Evolutionary conservation across 2,888 invertebrate species (phyloP).

Genomic region (Oithona nana): DNA sequence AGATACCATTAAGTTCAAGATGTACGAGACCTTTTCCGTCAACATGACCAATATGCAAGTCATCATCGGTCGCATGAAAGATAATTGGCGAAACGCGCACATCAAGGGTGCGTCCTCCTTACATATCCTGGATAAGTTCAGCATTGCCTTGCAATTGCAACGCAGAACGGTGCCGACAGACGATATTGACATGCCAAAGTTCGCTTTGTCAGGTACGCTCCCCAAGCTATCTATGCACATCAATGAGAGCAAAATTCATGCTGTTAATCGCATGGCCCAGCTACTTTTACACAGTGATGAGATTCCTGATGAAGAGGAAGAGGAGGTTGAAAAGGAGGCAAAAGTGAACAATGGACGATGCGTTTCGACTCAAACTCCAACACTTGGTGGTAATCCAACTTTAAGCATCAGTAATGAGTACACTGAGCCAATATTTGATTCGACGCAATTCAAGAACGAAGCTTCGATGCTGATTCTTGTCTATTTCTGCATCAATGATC

Average conservation of each 20-base stretch:
- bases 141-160: constrained; percentile 44
- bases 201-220: constrained; percentile 61
- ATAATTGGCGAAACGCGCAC: constrained; percentile 75
- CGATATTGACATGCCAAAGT: constrained; percentile 69
- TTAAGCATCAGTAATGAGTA: constrained; percentile 2
- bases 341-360: neutral
- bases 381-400: neutral
- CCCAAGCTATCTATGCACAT: constrained; percentile 73
- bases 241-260: constrained; percentile 67
- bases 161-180: constrained; percentile 56
- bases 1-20: neutral
- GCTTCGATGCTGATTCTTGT: constrained; percentile 46
- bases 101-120: constrained; percentile 60
- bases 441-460: neutral
- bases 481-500: constrained; percentile 39
- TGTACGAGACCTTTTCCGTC: constrained; percentile 31
- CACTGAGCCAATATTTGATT: constrained; percentile 4
- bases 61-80: constrained; percentile 64
- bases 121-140: constrained; percentile 62
- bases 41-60: constrained; percentile 65
- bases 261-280: constrained; percentile 39
- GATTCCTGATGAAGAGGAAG: neutral
- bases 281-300: constrained; percentile 22
- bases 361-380: too few species aligned
- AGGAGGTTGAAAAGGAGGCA: neutral